These are phyloP conservation scores for Drosophila algonquin DNA, from an alignment of 2,888 invertebrate species.

Conservation along the genomic window DNA sequence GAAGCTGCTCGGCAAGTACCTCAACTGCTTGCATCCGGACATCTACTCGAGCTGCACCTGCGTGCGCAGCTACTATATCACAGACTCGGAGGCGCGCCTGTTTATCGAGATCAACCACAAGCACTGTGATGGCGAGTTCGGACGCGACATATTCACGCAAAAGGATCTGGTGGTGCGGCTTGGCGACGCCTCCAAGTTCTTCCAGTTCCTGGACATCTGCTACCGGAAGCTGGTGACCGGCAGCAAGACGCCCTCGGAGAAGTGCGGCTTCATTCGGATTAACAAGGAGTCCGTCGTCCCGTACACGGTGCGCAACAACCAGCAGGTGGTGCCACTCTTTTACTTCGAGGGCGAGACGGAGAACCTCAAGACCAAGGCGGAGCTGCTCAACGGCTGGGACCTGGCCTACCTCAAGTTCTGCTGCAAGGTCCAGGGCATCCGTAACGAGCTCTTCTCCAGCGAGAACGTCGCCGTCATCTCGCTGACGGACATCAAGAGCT, in stretches of 20 bases:
- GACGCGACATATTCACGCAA: constrained; percentile 92
- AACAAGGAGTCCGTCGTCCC: constrained; percentile 97
- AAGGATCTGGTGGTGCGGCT: constrained; percentile 95
- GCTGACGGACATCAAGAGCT: constrained; percentile 94
- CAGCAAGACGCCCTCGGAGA: constrained; percentile 89
- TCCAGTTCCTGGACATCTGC: constrained; percentile 94
- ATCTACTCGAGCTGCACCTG: constrained; percentile 96
- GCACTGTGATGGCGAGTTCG: constrained; percentile 96
- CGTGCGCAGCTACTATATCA: constrained; percentile 96
- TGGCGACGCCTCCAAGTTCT: constrained; percentile 94
- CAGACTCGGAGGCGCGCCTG: constrained; percentile 94
- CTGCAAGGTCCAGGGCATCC: constrained; percentile 96
- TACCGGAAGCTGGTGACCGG: constrained; percentile 91
- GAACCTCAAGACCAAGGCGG: constrained; percentile 93
- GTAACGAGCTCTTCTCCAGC: constrained; percentile 95
- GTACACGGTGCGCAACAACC: constrained; percentile 92
- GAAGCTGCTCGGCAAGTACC: constrained; percentile 94
- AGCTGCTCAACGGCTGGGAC: constrained; percentile 95
- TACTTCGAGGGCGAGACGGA: constrained; percentile 95
- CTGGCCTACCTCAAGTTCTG: constrained; percentile 96
- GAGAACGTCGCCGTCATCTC: constrained; percentile 96
- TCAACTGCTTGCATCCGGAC: constrained; percentile 94
- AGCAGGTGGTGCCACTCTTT: constrained; percentile 95
- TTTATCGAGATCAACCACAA: constrained; percentile 96
- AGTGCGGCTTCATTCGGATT: constrained; percentile 95